Base-by-base conservation (phyloP, 2,797 vertebrate genomes). In the Schizopygopsis malacanthus region DNA sequence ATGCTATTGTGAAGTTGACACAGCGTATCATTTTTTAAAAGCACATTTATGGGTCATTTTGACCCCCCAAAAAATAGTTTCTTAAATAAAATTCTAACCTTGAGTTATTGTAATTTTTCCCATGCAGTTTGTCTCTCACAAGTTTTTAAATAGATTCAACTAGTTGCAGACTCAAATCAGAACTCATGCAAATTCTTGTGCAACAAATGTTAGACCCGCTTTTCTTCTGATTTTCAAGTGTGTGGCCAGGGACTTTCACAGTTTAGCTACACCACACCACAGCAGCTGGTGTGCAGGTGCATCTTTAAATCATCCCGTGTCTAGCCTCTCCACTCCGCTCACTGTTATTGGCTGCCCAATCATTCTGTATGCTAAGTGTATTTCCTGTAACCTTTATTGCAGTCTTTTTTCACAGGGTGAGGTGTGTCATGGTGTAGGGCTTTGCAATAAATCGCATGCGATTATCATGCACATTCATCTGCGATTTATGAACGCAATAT, bases 211-310 rank as follows among this genome's bases (percentile, higher is more conserved):
- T 85, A n/a, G 25, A 7, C 7, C 20, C 2, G 0, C 15, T 50
- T 63, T 80, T 80, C 6, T 20, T 63, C 11, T 73, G 28, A 65
- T 81, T 10, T 84, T 81, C 8, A 50, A 41, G 28, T 63, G 28
- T 28, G 52, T 33, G 22, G 6, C 16, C 56, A 37, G 25, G 54
- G 37, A 52, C 82, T 69, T 37, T 18, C 56, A 69, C 47, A 56
- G 65, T 85, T 72, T 39, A 52, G 56, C 3, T n/a, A 50, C 13
- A 37, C 25, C 16, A 63, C 52, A 37, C 50, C 16, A 63, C 52
- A 37, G 80, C 83, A 79, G 72, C 83, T 88, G 80, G 65, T 85
- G 79, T 85, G 56, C 87, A 88, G 75, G 84, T 85, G 83, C 47
- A 85, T 65, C 79, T 85, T 70, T 85, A 85, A 79, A 85, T 88